A percentile compares a stretch with the other conserved stretches of the same genome.
phyloP scores from a whole-genome alignment of 1,140 invertebrate species.

The Penaeus chinensis region DNA sequence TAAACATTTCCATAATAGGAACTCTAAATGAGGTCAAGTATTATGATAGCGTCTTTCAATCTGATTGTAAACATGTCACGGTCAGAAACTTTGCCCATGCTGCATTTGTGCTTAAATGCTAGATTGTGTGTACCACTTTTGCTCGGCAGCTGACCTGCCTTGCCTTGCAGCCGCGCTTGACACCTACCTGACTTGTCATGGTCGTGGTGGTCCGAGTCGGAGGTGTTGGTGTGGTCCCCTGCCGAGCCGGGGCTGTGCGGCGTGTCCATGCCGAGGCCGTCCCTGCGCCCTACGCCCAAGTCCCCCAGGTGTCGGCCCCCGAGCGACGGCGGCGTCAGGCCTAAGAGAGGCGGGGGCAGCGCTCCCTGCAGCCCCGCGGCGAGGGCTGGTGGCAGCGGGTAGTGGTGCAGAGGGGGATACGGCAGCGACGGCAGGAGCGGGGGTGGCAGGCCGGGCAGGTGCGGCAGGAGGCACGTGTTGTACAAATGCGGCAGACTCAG shows the following conservation, averaged over 20 bases:
- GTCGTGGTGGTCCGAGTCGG: slow-evolving; percentile 55
- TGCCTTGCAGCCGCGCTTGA: background rate
- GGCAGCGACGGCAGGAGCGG: slow-evolving; percentile 51
- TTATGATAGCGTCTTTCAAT: too few relatives aligned
- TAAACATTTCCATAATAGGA: too few relatives aligned
- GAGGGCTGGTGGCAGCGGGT: slow-evolving; percentile 43
- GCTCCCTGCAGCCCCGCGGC: slow-evolving; percentile 39
- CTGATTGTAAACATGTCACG: too few relatives aligned
- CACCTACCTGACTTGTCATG: slow-evolving; percentile 53
- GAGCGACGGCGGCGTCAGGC: slow-evolving; percentile 32
- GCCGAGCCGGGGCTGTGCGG: slow-evolving; percentile 55
- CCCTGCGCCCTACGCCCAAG: slow-evolving; percentile 36
- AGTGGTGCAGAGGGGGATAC: slow-evolving; percentile 52
- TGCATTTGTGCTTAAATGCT: too few relatives aligned
- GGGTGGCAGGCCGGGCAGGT: slow-evolving; percentile 48
- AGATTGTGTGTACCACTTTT: background rate
- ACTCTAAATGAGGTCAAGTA: too few relatives aligned
- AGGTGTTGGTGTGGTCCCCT: slow-evolving; percentile 57
- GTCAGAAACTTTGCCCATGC: too few relatives aligned
- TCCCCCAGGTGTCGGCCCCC: slow-evolving; percentile 46
- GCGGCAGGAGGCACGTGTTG: slow-evolving; percentile 54
- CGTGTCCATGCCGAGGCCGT: slow-evolving; percentile 17
- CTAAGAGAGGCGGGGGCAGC: slow-evolving; percentile 46
- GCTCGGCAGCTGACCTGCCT: background rate
- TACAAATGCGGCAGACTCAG: slow-evolving; percentile 51